Evolutionary conservation across 2,888 invertebrate genomes (phyloP).

Genomic region (Agriotes lineatus): DNA sequence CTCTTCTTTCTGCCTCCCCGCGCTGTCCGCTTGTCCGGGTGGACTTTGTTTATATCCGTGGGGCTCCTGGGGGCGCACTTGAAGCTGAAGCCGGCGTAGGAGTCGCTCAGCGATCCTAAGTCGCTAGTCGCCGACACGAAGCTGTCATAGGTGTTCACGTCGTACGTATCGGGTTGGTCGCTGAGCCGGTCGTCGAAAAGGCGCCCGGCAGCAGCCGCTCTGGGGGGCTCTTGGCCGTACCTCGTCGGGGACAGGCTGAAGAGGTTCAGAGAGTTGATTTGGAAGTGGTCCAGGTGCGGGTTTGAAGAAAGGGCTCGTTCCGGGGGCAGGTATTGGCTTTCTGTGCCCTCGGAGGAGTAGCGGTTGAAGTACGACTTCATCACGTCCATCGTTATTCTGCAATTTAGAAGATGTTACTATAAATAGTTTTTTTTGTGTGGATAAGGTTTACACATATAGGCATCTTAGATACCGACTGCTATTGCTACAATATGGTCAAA

Average conservation of each 20-base stretch:
- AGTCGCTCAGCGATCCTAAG: conserved; percentile 55
- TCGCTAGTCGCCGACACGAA: conserved; percentile 57
- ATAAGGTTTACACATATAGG: too few species aligned
- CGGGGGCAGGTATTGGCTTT: conserved; percentile 40
- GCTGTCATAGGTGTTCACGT: conserved; percentile 60
- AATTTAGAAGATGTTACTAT: neutral
- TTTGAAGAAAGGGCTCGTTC: conserved; percentile 27
- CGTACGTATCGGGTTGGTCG: conserved; percentile 54
- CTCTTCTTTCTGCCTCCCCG: conserved; percentile 53
- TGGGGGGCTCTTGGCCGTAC: conserved; percentile 16
- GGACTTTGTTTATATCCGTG: conserved; percentile 45
- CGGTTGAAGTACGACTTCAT: conserved; percentile 58
- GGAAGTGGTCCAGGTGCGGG: conserved; percentile 33
- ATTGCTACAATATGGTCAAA: too few species aligned
- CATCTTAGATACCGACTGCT: too few species aligned
- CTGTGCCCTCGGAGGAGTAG: conserved; percentile 47
- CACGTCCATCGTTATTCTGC: conserved; percentile 55
- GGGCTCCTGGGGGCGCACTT: conserved; percentile 37
- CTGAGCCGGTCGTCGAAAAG: conserved; percentile 32
- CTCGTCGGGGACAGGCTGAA: conserved; percentile 28
- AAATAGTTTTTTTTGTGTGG: too few species aligned
- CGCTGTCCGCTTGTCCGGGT: conserved; percentile 41
- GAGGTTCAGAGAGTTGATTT: conserved; percentile 39
- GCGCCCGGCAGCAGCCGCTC: conserved; percentile 18
- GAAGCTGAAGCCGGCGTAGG: conserved; percentile 50